Conservation (phyloP, 2,888 invertebrate species). For the Tenthredo mesomela region DNA sequence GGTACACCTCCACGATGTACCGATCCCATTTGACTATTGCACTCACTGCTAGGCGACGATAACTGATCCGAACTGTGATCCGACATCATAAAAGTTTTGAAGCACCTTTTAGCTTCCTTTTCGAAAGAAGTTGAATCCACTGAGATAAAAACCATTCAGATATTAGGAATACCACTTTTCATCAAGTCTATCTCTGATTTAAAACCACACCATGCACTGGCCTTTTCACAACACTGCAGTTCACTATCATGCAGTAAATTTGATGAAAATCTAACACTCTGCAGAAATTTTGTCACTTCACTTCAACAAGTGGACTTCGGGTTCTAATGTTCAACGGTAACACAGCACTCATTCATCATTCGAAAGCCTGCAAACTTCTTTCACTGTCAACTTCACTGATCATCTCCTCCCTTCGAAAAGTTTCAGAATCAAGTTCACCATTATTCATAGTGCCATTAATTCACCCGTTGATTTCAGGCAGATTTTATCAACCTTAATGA, state of each 20-base stretch:
- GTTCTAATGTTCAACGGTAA: background rate
- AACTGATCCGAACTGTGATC: conserved; percentile 72
- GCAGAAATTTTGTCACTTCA: background rate
- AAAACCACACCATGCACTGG: too few relatives aligned
- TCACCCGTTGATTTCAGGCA: background rate
- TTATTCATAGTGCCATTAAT: background rate
- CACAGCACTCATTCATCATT: background rate
- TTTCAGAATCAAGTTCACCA: background rate
- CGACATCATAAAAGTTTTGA: conserved; percentile 65
- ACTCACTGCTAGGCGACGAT: conserved; percentile 74
- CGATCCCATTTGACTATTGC: conserved; percentile 72
- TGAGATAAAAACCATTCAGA: background rate
- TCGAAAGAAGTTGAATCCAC: background rate
- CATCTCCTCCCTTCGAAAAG: background rate
- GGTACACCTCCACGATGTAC: conserved; percentile 64
- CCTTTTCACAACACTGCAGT: too few relatives aligned
- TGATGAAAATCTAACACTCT: too few relatives aligned
- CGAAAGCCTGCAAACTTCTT: background rate
- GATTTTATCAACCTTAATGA: too few relatives aligned
- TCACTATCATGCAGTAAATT: background rate
- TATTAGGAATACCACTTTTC: background rate
- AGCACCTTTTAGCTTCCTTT: background rate
- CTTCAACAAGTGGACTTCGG: background rate
- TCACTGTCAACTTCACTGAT: background rate
- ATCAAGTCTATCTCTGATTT: background rate